These are phyloP conservation scores for Pteropus rufus DNA, from an alignment of 2,797 vertebrate species.

Conservation along the genomic window DNA sequence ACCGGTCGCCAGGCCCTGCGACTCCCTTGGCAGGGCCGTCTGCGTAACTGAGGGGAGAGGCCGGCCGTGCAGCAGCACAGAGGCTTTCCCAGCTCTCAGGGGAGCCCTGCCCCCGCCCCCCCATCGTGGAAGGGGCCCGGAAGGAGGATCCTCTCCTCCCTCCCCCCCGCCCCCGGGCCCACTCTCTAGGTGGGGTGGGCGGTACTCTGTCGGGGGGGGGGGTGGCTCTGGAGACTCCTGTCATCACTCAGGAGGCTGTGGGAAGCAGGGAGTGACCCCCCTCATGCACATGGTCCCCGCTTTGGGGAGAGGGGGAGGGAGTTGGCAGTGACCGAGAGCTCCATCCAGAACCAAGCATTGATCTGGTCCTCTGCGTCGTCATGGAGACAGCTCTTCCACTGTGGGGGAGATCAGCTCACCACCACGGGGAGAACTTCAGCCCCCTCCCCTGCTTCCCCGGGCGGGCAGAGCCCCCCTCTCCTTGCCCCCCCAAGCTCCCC, in stretches of 20 bases:
- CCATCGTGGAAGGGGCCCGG: background rate
- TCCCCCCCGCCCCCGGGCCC: rapidly evolving
- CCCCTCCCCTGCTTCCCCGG: background rate
- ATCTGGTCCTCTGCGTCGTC: constrained; percentile 68
- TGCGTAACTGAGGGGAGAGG: background rate
- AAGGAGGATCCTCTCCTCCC: background rate
- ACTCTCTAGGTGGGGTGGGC: background rate
- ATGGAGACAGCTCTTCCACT: constrained; percentile 71
- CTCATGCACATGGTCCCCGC: background rate
- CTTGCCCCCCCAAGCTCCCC: background rate
- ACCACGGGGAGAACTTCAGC: background rate
- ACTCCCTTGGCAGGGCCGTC: background rate
- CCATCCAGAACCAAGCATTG: constrained; percentile 65
- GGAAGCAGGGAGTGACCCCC: background rate
- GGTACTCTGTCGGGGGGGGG: rapidly evolving
- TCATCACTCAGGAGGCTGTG: background rate
- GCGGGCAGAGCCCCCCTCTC: background rate
- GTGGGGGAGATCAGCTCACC: constrained; percentile 49
- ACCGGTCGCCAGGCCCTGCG: background rate
- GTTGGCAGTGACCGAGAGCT: constrained; percentile 38
- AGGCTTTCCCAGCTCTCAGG: background rate
- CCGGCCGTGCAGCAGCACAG: background rate
- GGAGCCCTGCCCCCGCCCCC: background rate
- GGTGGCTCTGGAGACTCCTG: too few species aligned
- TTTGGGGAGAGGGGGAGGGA: background rate